Conservation (phyloP, 1,140 invertebrate genomes). For the Heliconius hewitsoni region DNA sequence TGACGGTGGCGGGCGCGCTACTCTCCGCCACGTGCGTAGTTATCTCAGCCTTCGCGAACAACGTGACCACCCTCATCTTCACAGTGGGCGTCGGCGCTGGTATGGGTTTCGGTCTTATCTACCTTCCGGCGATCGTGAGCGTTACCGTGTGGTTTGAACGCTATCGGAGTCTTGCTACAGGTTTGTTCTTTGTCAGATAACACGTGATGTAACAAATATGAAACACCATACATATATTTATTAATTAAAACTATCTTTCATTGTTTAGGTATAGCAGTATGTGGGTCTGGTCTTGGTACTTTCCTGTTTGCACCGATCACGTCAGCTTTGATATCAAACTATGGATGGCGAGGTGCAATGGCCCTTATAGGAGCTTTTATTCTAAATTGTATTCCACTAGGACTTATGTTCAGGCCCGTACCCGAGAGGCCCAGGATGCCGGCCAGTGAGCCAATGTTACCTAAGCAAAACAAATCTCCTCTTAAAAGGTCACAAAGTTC, state of each 20-base stretch:
- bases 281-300: slow-evolving; percentile 94
- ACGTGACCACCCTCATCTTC: slow-evolving; percentile 90
- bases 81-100: slow-evolving; percentile 95
- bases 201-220: neutral
- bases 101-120: slow-evolving; percentile 96
- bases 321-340: slow-evolving; percentile 83
- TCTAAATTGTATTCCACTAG: slow-evolving; percentile 91
- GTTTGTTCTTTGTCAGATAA: slow-evolving; percentile 70
- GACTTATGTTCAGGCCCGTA: slow-evolving; percentile 89
- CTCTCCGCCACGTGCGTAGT: slow-evolving; percentile 89
- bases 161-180: slow-evolving; percentile 93
- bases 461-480: slow-evolving; percentile 68
- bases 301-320: slow-evolving; percentile 91
- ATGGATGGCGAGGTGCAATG: slow-evolving; percentile 88
- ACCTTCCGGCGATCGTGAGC: slow-evolving; percentile 96
- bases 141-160: slow-evolving; percentile 97
- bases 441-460: slow-evolving; percentile 68
- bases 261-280: slow-evolving; percentile 90
- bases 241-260: neutral
- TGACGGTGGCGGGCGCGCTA: slow-evolving; percentile 93
- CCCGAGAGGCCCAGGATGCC: slow-evolving; percentile 69
- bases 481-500: slow-evolving; percentile 81
- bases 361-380: slow-evolving; percentile 91
- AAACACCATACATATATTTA: neutral
- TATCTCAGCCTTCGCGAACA: slow-evolving; percentile 88